Conservation (phyloP, 1,140 invertebrate genomes). For the Kradibia gibbosae region DNA sequence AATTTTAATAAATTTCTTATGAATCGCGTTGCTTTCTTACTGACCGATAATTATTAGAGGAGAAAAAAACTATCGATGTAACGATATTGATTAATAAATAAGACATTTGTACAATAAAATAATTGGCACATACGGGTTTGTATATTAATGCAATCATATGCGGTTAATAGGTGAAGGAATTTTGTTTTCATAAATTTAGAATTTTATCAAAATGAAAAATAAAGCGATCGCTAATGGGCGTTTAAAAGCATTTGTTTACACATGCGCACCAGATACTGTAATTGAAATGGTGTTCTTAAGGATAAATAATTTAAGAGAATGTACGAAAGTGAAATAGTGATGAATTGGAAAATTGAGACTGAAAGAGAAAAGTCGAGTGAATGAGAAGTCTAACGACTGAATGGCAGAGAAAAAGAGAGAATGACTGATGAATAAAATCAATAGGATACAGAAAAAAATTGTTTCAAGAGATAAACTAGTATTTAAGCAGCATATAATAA, state of each 20-base stretch:
- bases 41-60: slow-evolving; percentile 1
- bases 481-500: too few relatives aligned
- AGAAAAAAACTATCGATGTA: background rate
- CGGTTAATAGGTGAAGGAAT: background rate
- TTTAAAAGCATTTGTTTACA: slow-evolving; percentile 40
- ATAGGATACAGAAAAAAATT: too few relatives aligned
- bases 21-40: slow-evolving; percentile 25
- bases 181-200: slow-evolving; percentile 27
- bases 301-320: background rate
- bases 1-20: slow-evolving; percentile 9
- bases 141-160: slow-evolving; percentile 33
- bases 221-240: background rate
- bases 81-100: slow-evolving; percentile 1
- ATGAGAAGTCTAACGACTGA: slow-evolving; percentile 14
- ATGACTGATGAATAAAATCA: background rate
- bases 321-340: background rate
- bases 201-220: background rate
- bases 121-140: slow-evolving; percentile 45
- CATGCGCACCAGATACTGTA: slow-evolving; percentile 32
- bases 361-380: background rate
- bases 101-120: slow-evolving; percentile 4
- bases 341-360: background rate
- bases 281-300: slow-evolving; percentile 33
- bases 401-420: background rate
- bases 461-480: too few relatives aligned